A percentile compares a stretch with the other conserved stretches of the same genome.
Conservation (phyloP, 2,113 vertebrate species). For the Pipra filicauda region DNA sequence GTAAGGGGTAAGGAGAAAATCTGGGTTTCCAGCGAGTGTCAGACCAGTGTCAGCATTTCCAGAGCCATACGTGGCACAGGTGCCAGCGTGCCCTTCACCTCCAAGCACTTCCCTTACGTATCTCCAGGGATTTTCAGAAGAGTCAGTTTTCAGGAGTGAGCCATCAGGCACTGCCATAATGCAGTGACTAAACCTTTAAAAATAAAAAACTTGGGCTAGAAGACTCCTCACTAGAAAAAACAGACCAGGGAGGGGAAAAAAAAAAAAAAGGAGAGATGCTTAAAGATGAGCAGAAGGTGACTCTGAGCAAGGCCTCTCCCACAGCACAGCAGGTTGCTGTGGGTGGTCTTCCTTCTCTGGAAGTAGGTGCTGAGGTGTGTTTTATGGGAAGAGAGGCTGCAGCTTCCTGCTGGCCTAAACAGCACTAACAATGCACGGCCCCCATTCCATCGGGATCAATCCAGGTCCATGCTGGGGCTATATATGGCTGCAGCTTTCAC, state of each 20-base stretch:
- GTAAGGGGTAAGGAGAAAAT: not conserved
- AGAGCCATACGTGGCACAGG: rapidly evolving
- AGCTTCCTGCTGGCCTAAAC: not conserved
- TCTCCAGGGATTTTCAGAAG: not conserved
- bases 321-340: not conserved
- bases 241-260: not conserved
- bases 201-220: not conserved
- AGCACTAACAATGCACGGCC: not conserved
- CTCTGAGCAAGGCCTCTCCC: not conserved
- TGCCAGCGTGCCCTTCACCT: not conserved
- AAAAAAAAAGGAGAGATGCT: not conserved
- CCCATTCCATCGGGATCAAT: rapidly evolving
- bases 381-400: rapidly evolving
- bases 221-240: not conserved
- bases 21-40: not conserved
- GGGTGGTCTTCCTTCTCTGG: not conserved
- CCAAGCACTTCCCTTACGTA: too few relatives aligned
- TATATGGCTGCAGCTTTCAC: not conserved
- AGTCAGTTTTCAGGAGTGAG: not conserved
- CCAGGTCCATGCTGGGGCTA: not conserved
- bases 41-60: not conserved
- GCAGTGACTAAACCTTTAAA: not conserved
- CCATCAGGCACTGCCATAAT: not conserved
- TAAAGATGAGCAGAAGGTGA: not conserved
- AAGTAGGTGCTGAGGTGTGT: rapidly evolving